phyloP scores from a whole-genome alignment of 1,140 invertebrate species.

The Drosophila tristis region DNA sequence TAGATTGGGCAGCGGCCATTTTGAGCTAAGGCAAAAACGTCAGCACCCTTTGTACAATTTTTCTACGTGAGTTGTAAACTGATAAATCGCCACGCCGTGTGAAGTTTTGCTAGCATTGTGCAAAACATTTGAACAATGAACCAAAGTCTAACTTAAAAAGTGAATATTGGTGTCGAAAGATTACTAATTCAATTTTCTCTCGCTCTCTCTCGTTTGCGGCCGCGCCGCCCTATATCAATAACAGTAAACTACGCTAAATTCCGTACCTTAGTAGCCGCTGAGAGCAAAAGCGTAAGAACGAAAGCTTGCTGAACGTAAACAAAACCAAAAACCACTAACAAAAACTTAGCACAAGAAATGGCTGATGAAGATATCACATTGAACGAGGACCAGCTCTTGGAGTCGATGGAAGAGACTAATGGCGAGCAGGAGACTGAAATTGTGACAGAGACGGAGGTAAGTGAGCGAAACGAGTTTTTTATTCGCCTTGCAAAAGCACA shows the following conservation, averaged over 20 bases:
- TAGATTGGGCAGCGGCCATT: conserved; percentile 66
- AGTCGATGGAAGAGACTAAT: conserved; percentile 83
- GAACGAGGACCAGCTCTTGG: conserved; percentile 84
- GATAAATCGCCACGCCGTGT: background rate
- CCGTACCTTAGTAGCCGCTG: conserved; percentile 15
- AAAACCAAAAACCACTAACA: conserved; percentile 46
- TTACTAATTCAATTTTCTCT: conserved; percentile 22
- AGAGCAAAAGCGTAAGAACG: conserved; percentile 13
- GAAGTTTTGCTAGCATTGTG: no score
- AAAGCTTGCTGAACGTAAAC: conserved; percentile 55
- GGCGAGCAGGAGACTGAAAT: conserved; percentile 82
- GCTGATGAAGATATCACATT: conserved; percentile 83
- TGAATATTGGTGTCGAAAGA: no score
- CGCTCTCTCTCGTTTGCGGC: conserved; percentile 6
- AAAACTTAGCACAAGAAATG: conserved; percentile 45
- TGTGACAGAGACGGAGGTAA: conserved; percentile 79
- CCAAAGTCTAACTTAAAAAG: no score
- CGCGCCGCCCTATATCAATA: conserved; percentile 24
- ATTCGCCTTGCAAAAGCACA: conserved; percentile 57
- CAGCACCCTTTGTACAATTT: conserved; percentile 48
- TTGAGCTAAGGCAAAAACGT: conserved; percentile 74
- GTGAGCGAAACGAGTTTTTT: conserved; percentile 62
- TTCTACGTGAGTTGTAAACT: conserved; percentile 43
- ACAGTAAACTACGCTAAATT: conserved; percentile 41
- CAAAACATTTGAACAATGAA: no score